Evolutionary conservation across 2,797 vertebrate species (phyloP), one percentile per base, ranked within the genome.

Genomic region (Alosa sapidissima): DNA sequence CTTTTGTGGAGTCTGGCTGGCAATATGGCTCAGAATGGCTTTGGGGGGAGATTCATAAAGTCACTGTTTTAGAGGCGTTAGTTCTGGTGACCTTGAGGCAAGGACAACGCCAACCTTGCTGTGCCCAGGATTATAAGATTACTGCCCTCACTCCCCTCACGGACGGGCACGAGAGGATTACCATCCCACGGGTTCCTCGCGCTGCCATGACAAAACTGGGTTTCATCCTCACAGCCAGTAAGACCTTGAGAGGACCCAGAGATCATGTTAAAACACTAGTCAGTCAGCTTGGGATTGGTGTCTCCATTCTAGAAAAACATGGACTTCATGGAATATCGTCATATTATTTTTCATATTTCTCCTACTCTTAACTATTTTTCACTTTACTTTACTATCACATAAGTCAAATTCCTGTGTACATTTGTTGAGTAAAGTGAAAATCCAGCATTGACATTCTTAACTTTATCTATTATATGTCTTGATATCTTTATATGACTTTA

Each of bases 11-110:
- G 58, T 24, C 65, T 36, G 65, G 11, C 33, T 36, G 28, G 28
- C 28, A 72, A 13, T 11, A 14, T 72, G 33, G 33, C 65, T 14
- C 11, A 36, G 11, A 14, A 49, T 75, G 86, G 41, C 19, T 58
- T 58, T 21, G 3, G 52, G 54, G 54, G 54, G 54, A 55, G 81
- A 87, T 68, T 83, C 83, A 82, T 24, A 3, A 21, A 82, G n/a
- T 54, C 52, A 28, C 51, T 54, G 48, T 81, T 81, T 19, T 81
- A 16, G 41, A 28, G 24, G 21, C 28, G 16, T 36, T 55, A 21
- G 13, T 51, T n/a, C 13, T 62, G 58, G 24, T 41, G 65, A 72
- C 65, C 33, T 72, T 72, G 65, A 72, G 7, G 65, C 1, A 41
- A 72, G 65, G 65, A 41, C 24, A 13, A 33, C 36, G 33, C 28